These are phyloP conservation scores for Trichonephila inaurata DNA, from an alignment of 1,140 invertebrate species.

Conservation along the genomic window DNA sequence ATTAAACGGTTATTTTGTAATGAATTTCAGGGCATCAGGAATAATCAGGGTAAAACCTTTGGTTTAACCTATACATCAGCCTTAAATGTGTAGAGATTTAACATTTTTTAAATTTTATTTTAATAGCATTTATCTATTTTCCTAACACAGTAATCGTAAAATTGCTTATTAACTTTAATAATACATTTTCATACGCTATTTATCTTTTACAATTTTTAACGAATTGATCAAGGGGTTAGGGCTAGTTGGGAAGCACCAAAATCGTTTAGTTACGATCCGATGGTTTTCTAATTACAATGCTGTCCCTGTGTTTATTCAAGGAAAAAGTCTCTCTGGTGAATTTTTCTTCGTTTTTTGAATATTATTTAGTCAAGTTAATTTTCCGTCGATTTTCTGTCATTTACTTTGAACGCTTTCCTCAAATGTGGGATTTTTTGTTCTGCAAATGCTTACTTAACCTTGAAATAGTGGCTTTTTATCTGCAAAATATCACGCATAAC, in stretches of 20 bases:
- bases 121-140: too few relatives aligned
- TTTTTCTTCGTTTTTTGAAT: constrained; percentile 3
- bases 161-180: too few relatives aligned
- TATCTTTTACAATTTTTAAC: too few relatives aligned
- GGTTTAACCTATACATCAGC: too few relatives aligned
- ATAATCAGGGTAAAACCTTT: too few relatives aligned
- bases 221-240: too few relatives aligned
- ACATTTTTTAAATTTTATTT: too few relatives aligned
- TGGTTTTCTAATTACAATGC: background rate
- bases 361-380: background rate
- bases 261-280: constrained; percentile 15
- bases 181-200: too few relatives aligned
- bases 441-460: background rate
- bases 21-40: too few relatives aligned
- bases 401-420: constrained; percentile 22
- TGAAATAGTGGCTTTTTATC: constrained; percentile 5
- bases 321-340: background rate
- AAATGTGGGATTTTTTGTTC: constrained; percentile 13
- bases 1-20: too few relatives aligned
- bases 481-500: constrained; percentile 7
- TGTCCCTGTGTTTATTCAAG: background rate
- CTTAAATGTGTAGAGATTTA: too few relatives aligned
- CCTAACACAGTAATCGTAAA: too few relatives aligned
- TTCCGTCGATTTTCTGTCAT: constrained; percentile 13
- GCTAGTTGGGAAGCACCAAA: background rate